Conservation (phyloP, 1,140 invertebrate species). For the Solenopsis fugax region DNA sequence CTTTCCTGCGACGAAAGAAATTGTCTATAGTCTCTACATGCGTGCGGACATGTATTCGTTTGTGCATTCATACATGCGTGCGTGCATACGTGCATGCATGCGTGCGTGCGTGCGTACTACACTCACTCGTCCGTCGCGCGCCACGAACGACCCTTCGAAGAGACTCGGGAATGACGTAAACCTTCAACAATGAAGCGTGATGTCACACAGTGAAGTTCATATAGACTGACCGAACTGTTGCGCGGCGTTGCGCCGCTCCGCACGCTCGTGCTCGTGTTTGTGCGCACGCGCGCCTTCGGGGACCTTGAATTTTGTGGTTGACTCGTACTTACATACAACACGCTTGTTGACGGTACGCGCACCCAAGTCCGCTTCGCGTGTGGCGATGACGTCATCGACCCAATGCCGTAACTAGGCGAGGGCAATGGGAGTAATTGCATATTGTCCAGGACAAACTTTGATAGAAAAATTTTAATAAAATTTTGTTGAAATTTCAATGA, state of each 20-base stretch:
- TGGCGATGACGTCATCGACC: too few species aligned
- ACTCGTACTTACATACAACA: background rate
- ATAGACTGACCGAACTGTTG: constrained; percentile 44
- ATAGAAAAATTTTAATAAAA: too few species aligned
- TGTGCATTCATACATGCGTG: constrained; percentile 3
- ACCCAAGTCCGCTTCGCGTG: too few species aligned
- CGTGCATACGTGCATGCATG: background rate
- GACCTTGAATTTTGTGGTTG: constrained; percentile 46
- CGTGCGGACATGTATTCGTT: constrained; percentile 1
- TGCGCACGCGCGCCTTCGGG: background rate
- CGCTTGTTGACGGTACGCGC: too few species aligned
- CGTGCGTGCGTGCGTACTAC: constrained; percentile 14
- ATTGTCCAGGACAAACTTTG: too few species aligned
- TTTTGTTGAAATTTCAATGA: too few species aligned
- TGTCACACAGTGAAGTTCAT: constrained; percentile 72
- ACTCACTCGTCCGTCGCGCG: constrained; percentile 70
- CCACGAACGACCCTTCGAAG: constrained; percentile 43
- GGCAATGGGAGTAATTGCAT: too few species aligned
- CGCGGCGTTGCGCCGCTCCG: constrained; percentile 12
- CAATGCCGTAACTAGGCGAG: too few species aligned
- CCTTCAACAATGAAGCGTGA: constrained; percentile 86
- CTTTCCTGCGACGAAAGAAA: constrained; percentile 42
- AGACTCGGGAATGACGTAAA: constrained; percentile 86
- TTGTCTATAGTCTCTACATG: background rate
- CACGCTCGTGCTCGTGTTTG: background rate